Conservation (phyloP, 2,113 vertebrate species). For the Synodontis membranacea region DNA sequence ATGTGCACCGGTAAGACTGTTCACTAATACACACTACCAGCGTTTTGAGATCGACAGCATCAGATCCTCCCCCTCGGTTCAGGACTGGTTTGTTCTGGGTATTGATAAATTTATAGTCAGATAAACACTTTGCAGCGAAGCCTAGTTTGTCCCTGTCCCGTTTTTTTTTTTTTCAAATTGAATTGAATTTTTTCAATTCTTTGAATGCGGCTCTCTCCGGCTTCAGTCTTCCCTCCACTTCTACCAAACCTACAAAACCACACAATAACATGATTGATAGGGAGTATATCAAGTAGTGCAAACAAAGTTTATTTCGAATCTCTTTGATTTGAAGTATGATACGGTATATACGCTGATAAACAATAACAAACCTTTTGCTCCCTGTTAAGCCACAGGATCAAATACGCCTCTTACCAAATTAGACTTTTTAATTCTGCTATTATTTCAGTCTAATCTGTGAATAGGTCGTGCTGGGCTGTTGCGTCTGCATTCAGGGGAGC, state of each 20-base stretch:
- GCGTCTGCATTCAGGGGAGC: constrained; percentile 8
- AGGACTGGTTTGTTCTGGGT: neutral
- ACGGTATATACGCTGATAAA: neutral
- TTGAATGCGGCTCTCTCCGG: neutral
- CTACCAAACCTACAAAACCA: neutral
- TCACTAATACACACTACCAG: neutral
- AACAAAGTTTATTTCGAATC: neutral
- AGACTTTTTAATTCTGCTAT: constrained; percentile 9
- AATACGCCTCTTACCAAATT: neutral
- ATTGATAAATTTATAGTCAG: neutral
- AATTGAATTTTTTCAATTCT: neutral
- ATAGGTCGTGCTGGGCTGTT: neutral
- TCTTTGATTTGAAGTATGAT: neutral
- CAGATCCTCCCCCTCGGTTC: neutral
- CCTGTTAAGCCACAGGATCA: neutral
- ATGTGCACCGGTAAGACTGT: neutral
- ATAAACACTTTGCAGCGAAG: neutral
- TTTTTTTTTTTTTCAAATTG: neutral
- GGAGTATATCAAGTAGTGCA: neutral
- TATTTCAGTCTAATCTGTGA: constrained; percentile 16
- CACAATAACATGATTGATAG: neutral
- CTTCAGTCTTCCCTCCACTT: neutral
- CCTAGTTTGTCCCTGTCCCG: neutral
- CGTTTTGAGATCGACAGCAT: neutral
- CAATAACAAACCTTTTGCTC: neutral